A percentile compares a stretch with the other conserved stretches of the same genome.
phyloP scores from a whole-genome alignment of 2,113 vertebrate genomes.

The Coturnix japonica region DNA sequence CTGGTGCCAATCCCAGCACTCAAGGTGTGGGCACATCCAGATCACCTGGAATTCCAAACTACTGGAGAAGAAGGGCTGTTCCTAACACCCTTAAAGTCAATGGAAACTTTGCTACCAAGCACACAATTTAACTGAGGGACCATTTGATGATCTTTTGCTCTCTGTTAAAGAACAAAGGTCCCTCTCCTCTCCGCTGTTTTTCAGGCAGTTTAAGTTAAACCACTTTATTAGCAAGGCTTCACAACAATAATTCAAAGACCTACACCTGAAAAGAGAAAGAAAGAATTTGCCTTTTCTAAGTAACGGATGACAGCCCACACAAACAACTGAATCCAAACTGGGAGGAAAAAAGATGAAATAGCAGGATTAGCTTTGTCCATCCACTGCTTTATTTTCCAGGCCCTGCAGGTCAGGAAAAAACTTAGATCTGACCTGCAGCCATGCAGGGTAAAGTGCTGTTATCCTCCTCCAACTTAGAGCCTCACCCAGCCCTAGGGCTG shows the following conservation, averaged over 20 bases:
- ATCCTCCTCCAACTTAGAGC: background rate
- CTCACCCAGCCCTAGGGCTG: background rate
- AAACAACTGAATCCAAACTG: background rate
- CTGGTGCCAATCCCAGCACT: background rate
- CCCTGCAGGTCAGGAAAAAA: background rate
- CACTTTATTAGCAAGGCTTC: background rate
- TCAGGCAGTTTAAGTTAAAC: background rate
- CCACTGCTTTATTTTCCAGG: background rate
- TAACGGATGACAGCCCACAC: background rate
- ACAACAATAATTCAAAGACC: background rate
- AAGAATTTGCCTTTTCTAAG: background rate
- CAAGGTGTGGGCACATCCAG: background rate
- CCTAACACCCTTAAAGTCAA: background rate
- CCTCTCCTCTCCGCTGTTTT: background rate
- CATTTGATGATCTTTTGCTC: background rate
- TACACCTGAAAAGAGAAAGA: background rate
- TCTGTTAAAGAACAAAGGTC: background rate
- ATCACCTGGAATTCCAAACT: background rate
- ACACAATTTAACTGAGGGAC: accelerated
- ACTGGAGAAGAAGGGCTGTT: background rate
- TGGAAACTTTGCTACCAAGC: background rate
- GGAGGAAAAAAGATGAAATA: background rate
- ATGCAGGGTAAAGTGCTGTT: background rate
- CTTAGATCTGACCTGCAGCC: background rate
- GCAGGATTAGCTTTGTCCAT: background rate